A percentile compares a stretch with the other conserved stretches of the same genome.
Conservation (phyloP, 2,797 vertebrate genomes). For the Siniperca undulata region DNA sequence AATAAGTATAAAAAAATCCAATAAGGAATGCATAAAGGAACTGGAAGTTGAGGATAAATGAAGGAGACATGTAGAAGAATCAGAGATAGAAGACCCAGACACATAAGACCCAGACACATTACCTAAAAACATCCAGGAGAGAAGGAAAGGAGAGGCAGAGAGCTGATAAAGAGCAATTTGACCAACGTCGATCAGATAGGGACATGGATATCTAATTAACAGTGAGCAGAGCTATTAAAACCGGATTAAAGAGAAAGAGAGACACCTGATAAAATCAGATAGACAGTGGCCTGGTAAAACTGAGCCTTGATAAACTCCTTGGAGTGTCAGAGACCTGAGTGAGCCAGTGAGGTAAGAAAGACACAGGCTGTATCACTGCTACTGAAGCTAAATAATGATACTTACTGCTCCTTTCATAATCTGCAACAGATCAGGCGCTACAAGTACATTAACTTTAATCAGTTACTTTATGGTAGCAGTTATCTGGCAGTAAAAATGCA, state of each 20-base stretch:
- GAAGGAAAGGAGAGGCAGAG: constrained; percentile 23
- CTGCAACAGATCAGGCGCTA: neutral
- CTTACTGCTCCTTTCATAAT: constrained; percentile 7
- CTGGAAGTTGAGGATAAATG: neutral
- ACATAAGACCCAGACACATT: constrained; percentile 1
- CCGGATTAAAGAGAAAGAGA: constrained; percentile 55
- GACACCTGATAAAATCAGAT: constrained; percentile 66
- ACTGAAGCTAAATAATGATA: constrained; percentile 14
- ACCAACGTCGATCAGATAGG: constrained; percentile 35
- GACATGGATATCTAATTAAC: constrained; percentile 60
- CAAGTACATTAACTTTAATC: neutral
- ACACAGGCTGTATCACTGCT: constrained; percentile 6
- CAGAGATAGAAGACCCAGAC: neutral
- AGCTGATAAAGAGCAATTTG: constrained; percentile 53
- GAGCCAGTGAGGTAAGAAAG: constrained; percentile 28
- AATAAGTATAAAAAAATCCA: neutral
- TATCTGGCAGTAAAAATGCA: neutral
- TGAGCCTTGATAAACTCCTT: constrained; percentile 42
- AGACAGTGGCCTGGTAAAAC: constrained; percentile 52
- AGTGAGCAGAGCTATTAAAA: constrained; percentile 49
- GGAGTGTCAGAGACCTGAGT: constrained; percentile 15
- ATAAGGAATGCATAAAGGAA: neutral
- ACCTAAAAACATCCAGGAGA: neutral
- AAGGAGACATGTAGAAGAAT: neutral
- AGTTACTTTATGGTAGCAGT: neutral